Percentiles rank a stretch among this genome's conserved stretches.
phyloP scores from a whole-genome alignment of 2,797 vertebrate genomes.

The Holocentrus rufus region DNA sequence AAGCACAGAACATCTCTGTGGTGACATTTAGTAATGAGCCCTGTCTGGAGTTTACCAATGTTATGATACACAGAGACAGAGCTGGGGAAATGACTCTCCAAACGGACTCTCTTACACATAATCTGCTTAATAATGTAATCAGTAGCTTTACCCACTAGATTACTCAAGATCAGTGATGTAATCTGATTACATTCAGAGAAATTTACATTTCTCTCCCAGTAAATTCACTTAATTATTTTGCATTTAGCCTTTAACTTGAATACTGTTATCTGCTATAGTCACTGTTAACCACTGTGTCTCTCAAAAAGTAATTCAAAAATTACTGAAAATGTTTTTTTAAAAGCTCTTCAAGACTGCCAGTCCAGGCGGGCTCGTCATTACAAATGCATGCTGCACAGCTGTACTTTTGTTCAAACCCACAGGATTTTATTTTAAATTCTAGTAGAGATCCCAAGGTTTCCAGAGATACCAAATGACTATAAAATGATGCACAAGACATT shows the following conservation, averaged over 20 bases:
- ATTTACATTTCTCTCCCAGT: too few species aligned
- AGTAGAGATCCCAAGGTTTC: too few species aligned
- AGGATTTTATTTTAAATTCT: too few species aligned
- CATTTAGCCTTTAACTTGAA: too few species aligned
- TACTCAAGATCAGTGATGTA: neutral
- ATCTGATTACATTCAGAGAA: too few species aligned
- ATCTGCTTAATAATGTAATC: neutral
- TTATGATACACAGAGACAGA: constrained; percentile 8
- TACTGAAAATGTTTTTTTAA: neutral
- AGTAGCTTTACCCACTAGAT: neutral
- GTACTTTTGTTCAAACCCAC: too few species aligned
- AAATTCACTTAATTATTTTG: too few species aligned
- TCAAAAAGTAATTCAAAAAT: neutral
- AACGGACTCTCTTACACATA: neutral
- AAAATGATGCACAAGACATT: too few species aligned
- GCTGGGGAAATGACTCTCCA: constrained; percentile 16
- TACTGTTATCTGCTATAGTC: neutral
- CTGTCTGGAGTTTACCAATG: constrained; percentile 46
- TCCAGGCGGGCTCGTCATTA: too few species aligned
- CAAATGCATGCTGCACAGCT: too few species aligned
- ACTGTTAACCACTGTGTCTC: neutral
- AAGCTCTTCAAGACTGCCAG: too few species aligned
- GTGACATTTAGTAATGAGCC: constrained; percentile 61
- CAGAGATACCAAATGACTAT: too few species aligned
- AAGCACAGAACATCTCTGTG: constrained; percentile 51